Conservation (phyloP, 1,140 invertebrate genomes). For the Zaprionus ghesquierei region DNA sequence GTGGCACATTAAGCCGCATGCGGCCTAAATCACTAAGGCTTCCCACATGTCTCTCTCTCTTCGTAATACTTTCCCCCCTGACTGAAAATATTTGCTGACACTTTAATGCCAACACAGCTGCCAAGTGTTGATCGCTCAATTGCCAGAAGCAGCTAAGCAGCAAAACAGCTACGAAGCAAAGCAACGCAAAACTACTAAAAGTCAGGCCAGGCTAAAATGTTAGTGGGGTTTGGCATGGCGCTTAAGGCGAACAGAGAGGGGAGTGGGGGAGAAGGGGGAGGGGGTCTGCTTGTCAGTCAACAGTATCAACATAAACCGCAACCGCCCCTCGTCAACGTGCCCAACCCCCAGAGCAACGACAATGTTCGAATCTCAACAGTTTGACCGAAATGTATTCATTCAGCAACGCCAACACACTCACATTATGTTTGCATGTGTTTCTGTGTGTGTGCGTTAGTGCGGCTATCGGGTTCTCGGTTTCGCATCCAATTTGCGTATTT, state of each 20-base stretch:
- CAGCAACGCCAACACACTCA: constrained; percentile 33
- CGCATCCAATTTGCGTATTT: constrained; percentile 77
- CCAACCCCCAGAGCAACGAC: constrained; percentile 37
- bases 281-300: constrained; percentile 55
- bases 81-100: constrained; percentile 60
- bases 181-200: constrained; percentile 68
- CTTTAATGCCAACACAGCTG: constrained; percentile 70
- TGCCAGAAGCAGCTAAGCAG: constrained; percentile 16
- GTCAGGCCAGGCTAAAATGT: constrained; percentile 37
- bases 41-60: constrained; percentile 2
- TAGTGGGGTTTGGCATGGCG: not conserved
- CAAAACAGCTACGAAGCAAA: no score
- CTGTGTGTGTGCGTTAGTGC: constrained; percentile 16
- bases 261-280: not conserved
- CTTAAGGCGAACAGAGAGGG: not conserved
- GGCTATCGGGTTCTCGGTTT: constrained; percentile 27
- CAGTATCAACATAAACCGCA: constrained; percentile 70
- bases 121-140: constrained; percentile 71
- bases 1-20: constrained; percentile 59
- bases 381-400: constrained; percentile 73
- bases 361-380: constrained; percentile 44
- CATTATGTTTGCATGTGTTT: constrained; percentile 30
- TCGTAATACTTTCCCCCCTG: constrained; percentile 7
- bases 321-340: constrained; percentile 39
- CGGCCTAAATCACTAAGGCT: constrained; percentile 53